Evolutionary conservation across 2,113 vertebrate genomes (phyloP).

Genomic region (Tragelaphus scriptus): DNA sequence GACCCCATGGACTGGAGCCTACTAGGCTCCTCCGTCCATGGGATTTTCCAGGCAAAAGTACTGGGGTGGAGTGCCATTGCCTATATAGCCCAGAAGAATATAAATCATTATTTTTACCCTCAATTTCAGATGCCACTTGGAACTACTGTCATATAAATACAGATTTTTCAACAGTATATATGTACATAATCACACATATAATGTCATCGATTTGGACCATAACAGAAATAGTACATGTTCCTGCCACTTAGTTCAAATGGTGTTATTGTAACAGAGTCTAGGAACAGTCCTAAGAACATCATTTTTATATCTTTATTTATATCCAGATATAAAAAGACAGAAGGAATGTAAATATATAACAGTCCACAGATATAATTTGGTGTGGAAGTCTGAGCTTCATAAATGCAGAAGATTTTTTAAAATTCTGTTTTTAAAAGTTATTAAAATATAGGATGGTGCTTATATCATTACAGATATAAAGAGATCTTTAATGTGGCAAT

Average conservation of each 20-base stretch:
- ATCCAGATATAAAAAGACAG: background rate
- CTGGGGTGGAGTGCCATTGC: no score
- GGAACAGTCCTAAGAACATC: background rate
- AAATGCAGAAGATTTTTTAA: slow-evolving; percentile 37
- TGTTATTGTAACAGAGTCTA: background rate
- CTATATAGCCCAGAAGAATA: background rate
- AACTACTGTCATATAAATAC: slow-evolving; percentile 20
- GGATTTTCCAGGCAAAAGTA: no score
- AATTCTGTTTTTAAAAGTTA: slow-evolving; percentile 56
- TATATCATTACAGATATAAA: slow-evolving; percentile 40
- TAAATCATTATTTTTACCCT: background rate
- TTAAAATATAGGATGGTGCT: slow-evolving; percentile 49
- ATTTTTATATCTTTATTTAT: background rate
- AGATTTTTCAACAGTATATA: background rate
- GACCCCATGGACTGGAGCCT: no score
- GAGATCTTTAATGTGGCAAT: slow-evolving; percentile 46
- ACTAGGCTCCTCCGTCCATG: no score
- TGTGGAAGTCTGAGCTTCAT: slow-evolving; percentile 21
- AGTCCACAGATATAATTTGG: background rate
- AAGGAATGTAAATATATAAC: slow-evolving; percentile 14
- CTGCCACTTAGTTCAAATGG: background rate
- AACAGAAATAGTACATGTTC: background rate
- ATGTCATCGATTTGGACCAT: background rate
- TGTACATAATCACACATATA: background rate
- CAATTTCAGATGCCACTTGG: background rate